Conservation (phyloP, 92 coral and sea anemone species). For the Phymanthus crucifer region DNA sequence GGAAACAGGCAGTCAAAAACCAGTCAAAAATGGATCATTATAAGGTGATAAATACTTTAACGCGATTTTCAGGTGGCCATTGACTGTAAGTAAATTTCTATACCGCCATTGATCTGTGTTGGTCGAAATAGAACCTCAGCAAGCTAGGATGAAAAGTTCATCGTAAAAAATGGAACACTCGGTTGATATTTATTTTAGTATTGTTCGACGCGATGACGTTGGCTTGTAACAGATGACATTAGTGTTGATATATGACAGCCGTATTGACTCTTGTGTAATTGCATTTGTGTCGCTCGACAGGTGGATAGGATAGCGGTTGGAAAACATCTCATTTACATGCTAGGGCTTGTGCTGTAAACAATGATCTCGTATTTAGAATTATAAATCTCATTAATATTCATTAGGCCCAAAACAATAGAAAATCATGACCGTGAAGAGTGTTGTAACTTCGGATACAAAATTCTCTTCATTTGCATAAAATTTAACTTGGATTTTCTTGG, state of each 20-base stretch:
- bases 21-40: background rate
- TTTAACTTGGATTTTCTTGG: no score
- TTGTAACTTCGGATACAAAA: no score
- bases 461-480: no score
- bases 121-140: background rate
- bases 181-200: background rate
- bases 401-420: no score
- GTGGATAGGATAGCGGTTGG: background rate
- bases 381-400: no score
- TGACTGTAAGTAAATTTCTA: background rate
- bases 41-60: background rate
- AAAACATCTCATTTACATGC: background rate
- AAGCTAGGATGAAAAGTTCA: background rate
- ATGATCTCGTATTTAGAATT: no score
- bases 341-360: background rate
- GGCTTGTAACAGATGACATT: background rate
- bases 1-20: background rate
- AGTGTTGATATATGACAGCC: background rate
- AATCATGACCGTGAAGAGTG: no score
- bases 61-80: background rate
- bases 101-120: background rate
- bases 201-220: background rate
- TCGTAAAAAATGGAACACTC: background rate
- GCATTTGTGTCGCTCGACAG: background rate
- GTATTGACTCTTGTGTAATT: background rate